Evolutionary conservation across 2,888 invertebrate species (phyloP).

Genomic region (Gryllus longicercus): DNA sequence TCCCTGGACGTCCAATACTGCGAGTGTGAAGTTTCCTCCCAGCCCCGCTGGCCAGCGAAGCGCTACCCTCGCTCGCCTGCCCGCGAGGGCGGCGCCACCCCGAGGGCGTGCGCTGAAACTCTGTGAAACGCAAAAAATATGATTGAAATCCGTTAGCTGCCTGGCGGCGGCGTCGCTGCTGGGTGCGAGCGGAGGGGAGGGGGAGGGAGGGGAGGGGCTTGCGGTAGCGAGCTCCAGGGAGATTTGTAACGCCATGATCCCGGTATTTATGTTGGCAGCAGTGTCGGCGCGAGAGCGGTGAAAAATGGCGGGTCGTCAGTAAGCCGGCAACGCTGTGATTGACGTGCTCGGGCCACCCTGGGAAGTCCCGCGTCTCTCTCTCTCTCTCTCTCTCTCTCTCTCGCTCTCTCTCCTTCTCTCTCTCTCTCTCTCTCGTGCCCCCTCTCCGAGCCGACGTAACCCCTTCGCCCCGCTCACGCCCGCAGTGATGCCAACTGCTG

Average conservation of each 20-base stretch:
- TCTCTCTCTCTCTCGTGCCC: not conserved
- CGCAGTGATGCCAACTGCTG: not conserved
- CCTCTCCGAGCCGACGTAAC: not conserved
- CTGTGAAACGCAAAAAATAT: not conserved
- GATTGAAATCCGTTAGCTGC: not conserved
- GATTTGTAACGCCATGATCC: slow-evolving; percentile 10
- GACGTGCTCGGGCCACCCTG: not conserved
- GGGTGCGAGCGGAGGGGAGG: not conserved
- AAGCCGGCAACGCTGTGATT: slow-evolving; percentile 6
- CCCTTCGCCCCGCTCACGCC: not conserved
- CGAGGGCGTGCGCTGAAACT: too few relatives aligned
- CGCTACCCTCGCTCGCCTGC: too few relatives aligned
- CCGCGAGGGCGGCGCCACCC: too few relatives aligned
- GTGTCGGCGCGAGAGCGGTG: slow-evolving; percentile 3
- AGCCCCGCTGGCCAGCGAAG: too few relatives aligned
- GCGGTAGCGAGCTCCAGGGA: not conserved
- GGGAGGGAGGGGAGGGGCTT: not conserved
- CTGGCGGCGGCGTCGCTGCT: not conserved
- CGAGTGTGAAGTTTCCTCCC: too few relatives aligned
- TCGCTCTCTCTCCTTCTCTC: not conserved
- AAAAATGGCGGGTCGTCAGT: slow-evolving; percentile 11
- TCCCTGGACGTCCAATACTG: too few relatives aligned
- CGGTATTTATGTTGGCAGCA: not conserved
- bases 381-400: not conserved
- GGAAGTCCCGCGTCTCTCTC: not conserved